Conservation (phyloP, 64 coral and sea anemone genomes). For the Stylophora pistillata region DNA sequence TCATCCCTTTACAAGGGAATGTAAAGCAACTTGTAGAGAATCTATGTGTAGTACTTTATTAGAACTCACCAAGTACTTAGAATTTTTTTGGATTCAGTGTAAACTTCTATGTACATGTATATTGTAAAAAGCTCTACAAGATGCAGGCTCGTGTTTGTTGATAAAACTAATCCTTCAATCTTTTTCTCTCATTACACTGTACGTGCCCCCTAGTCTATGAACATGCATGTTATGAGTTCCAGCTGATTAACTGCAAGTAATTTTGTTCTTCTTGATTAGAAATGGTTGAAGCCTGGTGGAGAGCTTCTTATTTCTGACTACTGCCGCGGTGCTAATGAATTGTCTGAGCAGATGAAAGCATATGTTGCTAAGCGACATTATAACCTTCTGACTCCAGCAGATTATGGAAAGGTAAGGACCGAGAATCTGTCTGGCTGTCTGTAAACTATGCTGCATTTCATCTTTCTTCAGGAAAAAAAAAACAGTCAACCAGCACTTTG, state of each 20-base stretch:
- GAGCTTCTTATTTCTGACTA: conserved; percentile 96
- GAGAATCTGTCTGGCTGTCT: not conserved
- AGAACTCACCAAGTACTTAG: no score
- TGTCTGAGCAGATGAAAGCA: conserved; percentile 73
- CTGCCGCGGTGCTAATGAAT: conserved; percentile 63
- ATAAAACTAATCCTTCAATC: not conserved
- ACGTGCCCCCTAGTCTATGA: not conserved
- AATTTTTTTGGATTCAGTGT: no score
- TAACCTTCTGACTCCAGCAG: conserved; percentile 59
- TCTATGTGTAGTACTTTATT: no score
- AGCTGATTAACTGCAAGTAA: not conserved
- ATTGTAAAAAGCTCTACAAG: no score
- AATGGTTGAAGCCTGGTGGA: conserved; percentile 98
- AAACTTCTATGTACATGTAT: no score
- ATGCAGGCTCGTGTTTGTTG: not conserved
- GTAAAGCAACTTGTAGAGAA: no score
- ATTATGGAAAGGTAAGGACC: conserved; percentile 73
- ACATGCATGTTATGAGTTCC: not conserved
- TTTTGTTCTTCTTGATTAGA: conserved; percentile 42
- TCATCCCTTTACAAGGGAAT: no score
- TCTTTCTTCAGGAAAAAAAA: no score
- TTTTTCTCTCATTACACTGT: not conserved
- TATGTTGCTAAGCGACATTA: conserved; percentile 90
- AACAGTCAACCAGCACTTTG: no score
- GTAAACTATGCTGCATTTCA: no score